Evolutionary conservation across 1,140 invertebrate genomes (phyloP), one percentile per base, ranked within the genome.

Genomic region (Protaetia brevitarsis): DNA sequence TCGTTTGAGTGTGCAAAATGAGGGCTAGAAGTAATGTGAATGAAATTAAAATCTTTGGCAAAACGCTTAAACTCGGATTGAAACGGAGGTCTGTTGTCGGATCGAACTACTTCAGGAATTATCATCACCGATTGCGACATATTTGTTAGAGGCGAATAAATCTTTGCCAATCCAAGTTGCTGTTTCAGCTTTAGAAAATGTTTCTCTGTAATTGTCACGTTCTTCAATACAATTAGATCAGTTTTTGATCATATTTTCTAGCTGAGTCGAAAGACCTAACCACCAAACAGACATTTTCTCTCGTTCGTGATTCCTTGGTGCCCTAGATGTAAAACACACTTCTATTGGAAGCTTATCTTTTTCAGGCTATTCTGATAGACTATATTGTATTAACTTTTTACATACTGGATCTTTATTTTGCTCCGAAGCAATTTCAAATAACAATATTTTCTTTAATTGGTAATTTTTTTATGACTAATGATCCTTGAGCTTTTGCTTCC

Each of bases 221-320:
- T 60, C 5, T 23, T 65, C 56, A 21, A 66, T 30, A 28, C 71
- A 75, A 19, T 71, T 71, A 7, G 70, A 69, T 60, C 70, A 75
- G 29, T 69, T 69, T 65, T 57, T 23, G 10, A 71, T 62, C 8
- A 69, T 8, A 23, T 70, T 68, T 66, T 71, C 66, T 26, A 72
- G 26, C 23, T 71, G 67, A 11, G 62, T 41, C 2, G 64, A 68
- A 0, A 75, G 13, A 1, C 72, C 71, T 26, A 71, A 21, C 72
- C 68, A 72, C 67, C 68, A 73, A 59, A 73, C 68, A 8, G 70
- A 68, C 45, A 71, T 66, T 41, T 67, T 16, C 41, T n/a, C n/a
- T n/a, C n/a, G n/a, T n/a, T n/a, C n/a, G n/a, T n/a, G n/a, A n/a
- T n/a, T n/a, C n/a, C n/a, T n/a, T n/a, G n/a, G n/a, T n/a, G n/a